Evolutionary conservation across 2,888 invertebrate genomes (phyloP), one percentile per base, ranked within the genome.

Genomic region (Thyatira batis): DNA sequence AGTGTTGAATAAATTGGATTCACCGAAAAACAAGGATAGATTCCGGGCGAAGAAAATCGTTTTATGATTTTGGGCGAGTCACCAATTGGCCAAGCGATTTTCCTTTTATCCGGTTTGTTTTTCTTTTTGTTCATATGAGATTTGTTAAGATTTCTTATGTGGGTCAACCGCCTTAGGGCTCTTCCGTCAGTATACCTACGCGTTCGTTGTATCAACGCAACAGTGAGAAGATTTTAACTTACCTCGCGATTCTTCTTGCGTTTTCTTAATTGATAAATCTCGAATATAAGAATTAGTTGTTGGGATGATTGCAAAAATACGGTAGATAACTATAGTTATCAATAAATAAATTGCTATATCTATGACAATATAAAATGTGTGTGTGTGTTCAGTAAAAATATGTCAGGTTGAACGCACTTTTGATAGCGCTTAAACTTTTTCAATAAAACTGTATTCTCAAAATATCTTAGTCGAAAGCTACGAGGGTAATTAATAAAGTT

Each of bases 1-100:
- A 81, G 75, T 65, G 62, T 67, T 67, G 58, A 71, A 73, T 66
- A 73, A 78, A 81, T 80, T 79, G 76, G 71, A 76, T 79, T 67
- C 70, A 57, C 54, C 59, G 64, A 68, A 67, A 76, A 76, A 76
- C 75, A 75, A 71, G 66, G 76, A 67, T 66, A 65, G 65, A 69
- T 72, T 68, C 67, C 53, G 65, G 58, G 51, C n/a, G 64, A 67
- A 67, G 70, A 71, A 73, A 76, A 78, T 78, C 74, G 72, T 76
- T 76, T 72, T 76, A 77, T 72, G 71, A 77, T 74, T 73, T 71
- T 66, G 68, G 67, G 67, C 58, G 39, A 39, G 39, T 62, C 68
- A 54, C 55, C 58, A 60, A 48, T 48, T 48, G 48, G 27, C 27
- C 27, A 28, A 9, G 20, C 48, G 13, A 48, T 48, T 48, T 27